Evolutionary conservation across 2,113 vertebrate species (phyloP).

Genomic region (Carassius gibelio): DNA sequence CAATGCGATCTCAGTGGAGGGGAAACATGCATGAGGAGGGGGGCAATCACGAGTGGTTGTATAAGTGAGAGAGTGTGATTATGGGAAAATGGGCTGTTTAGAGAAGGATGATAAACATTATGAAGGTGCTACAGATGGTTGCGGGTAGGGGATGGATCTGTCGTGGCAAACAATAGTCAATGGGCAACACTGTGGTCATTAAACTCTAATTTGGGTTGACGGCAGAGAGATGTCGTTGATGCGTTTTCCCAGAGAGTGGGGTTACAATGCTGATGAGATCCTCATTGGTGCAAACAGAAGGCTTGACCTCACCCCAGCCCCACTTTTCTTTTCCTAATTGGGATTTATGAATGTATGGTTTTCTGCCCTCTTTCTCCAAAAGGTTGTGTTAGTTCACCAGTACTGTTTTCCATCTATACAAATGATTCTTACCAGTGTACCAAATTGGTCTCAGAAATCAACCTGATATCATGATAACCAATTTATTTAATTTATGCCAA

Average conservation of each 20-base stretch:
- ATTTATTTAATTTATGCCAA: no score
- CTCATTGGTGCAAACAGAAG: constrained; percentile 16
- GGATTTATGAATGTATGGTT: not conserved
- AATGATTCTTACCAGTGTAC: not conserved
- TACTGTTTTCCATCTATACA: not conserved
- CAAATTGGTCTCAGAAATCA: not conserved
- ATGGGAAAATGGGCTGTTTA: constrained; percentile 66
- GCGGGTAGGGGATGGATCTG: constrained; percentile 57
- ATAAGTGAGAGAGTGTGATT: constrained; percentile 49
- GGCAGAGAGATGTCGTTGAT: constrained; percentile 51
- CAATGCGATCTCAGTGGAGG: constrained; percentile 5
- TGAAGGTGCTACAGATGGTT: constrained; percentile 71
- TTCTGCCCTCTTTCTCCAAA: not conserved
- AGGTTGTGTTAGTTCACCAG: not conserved
- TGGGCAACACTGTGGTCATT: constrained; percentile 68
- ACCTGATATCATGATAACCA: no score
- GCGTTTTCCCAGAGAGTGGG: constrained; percentile 37
- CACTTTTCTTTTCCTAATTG: constrained; percentile 12
- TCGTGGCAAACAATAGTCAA: constrained; percentile 70
- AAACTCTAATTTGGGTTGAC: constrained; percentile 72
- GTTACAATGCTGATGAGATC: constrained; percentile 42
- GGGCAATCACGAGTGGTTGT: constrained; percentile 33
- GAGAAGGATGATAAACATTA: constrained; percentile 68
- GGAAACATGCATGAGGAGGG: not conserved
- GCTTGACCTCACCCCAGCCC: not conserved